Percentiles rank a stretch among this genome's conserved stretches.
Evolutionary conservation across 2,797 vertebrate genomes (phyloP).

Genomic region (Valencia hispanica): DNA sequence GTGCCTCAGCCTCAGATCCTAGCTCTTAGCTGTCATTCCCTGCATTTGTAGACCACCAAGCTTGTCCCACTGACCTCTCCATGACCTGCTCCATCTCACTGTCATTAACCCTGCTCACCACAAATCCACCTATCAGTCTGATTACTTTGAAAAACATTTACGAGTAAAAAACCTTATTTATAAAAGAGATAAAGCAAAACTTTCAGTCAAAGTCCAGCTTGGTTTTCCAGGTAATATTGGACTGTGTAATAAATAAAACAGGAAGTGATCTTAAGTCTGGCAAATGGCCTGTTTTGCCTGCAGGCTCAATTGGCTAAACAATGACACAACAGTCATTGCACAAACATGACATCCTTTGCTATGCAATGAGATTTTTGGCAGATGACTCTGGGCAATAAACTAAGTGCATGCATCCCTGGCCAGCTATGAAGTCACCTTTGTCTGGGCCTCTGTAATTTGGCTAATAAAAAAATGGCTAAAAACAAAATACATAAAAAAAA

Average conservation of each 20-base stretch:
- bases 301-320: constrained; percentile 18
- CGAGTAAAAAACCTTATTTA: not conserved
- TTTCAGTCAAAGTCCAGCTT: constrained; percentile 47
- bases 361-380: not conserved
- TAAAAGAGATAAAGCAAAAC: constrained; percentile 1
- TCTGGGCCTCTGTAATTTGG: not conserved
- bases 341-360: not conserved
- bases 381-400: constrained; percentile 5
- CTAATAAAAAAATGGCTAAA: not conserved
- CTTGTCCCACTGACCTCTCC: constrained; percentile 57
- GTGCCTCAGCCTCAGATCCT: constrained; percentile 23
- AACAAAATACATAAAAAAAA: not conserved
- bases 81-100: constrained; percentile 70
- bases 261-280: constrained; percentile 14
- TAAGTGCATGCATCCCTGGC: not conserved
- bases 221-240: constrained; percentile 9
- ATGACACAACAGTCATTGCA: not conserved
- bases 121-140: constrained; percentile 37
- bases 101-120: constrained; percentile 57
- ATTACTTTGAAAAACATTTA: not conserved
- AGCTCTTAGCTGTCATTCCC: constrained; percentile 56
- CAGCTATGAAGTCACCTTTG: constrained; percentile 4
- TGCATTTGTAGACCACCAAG: constrained; percentile 73
- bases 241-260: constrained; percentile 3
- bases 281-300: constrained; percentile 18